Conservation (phyloP, 2,113 vertebrate species). For the Albula glossodonta region DNA sequence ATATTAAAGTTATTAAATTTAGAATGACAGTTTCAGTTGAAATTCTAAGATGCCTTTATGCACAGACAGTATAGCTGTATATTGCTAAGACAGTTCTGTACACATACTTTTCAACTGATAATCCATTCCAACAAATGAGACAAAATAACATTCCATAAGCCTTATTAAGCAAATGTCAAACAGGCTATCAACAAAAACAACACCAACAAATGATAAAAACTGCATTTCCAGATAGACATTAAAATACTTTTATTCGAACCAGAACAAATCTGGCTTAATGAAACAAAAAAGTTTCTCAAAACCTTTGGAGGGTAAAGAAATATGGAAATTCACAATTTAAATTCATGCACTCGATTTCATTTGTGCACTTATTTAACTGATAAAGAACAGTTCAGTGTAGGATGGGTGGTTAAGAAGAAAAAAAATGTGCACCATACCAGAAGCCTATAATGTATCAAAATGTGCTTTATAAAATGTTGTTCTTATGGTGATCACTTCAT, state of each 20-base stretch:
- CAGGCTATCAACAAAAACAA: not conserved
- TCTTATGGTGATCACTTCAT: too few relatives aligned
- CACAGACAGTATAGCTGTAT: not conserved
- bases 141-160: not conserved
- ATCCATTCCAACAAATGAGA: not conserved
- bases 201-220: not conserved
- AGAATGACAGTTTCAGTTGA: not conserved
- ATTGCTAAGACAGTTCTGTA: constrained; percentile 6
- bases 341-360: not conserved
- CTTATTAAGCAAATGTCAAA: not conserved
- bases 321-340: not conserved
- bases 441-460: not conserved
- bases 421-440: not conserved
- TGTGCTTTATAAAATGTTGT: not conserved
- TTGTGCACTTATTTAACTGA: not conserved
- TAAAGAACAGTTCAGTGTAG: not conserved
- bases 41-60: constrained; percentile 19
- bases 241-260: not conserved
- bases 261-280: not conserved
- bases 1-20: not conserved
- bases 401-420: not conserved
- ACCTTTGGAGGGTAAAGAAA: not conserved
- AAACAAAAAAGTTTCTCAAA: not conserved
- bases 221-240: not conserved
- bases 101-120: not conserved